These are phyloP conservation scores for Hydraecia micacea DNA, from an alignment of 2,888 invertebrate genomes.

Conservation along the genomic window DNA sequence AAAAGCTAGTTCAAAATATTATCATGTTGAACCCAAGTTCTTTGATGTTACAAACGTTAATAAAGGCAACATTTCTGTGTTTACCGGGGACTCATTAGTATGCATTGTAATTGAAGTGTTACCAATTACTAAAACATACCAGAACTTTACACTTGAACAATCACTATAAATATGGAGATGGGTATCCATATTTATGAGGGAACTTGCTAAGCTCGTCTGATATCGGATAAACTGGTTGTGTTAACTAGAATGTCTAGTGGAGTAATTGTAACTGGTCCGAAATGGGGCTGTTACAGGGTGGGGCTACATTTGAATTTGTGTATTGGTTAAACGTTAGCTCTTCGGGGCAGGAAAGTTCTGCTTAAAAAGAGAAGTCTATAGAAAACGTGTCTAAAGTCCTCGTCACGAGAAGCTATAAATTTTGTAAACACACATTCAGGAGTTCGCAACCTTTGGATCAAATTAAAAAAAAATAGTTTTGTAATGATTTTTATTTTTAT, in stretches of 20 bases:
- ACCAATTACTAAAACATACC: conserved; percentile 65
- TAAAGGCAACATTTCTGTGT: conserved; percentile 25
- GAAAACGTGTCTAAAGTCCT: too few species aligned
- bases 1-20: neutral
- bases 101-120: conserved; percentile 48
- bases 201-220: conserved; percentile 56
- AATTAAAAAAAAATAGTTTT: too few species aligned
- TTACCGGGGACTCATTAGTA: conserved; percentile 21
- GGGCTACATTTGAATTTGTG: conserved; percentile 7
- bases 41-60: conserved; percentile 16
- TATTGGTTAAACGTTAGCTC: neutral
- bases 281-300: neutral
- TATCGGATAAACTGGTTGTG: conserved; percentile 53
- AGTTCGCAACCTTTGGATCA: too few species aligned
- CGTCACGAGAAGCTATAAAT: too few species aligned
- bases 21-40: neutral
- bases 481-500: too few species aligned
- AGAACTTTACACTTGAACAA: conserved; percentile 73
- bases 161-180: conserved; percentile 71
- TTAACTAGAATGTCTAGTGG: conserved; percentile 2
- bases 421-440: too few species aligned
- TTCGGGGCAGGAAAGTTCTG: neutral
- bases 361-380: neutral
- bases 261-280: conserved; percentile 24
- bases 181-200: conserved; percentile 76